phyloP scores from a whole-genome alignment of 2,888 invertebrate species.

The Osmoderma eremita region DNA sequence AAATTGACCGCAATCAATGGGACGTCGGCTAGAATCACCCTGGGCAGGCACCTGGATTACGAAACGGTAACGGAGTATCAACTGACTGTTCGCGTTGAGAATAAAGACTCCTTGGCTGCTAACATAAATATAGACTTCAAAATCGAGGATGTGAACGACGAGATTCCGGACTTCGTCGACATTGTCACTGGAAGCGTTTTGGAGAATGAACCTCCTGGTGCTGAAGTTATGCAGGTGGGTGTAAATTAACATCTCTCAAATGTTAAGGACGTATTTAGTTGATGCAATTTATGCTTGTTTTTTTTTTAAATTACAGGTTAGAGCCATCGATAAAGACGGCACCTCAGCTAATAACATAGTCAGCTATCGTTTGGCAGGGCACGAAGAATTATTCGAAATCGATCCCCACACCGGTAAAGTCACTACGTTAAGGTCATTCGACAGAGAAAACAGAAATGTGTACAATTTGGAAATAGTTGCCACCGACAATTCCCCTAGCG shows the following conservation, averaged over 20 bases:
- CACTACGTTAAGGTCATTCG: constrained; percentile 82
- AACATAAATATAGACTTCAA: constrained; percentile 82
- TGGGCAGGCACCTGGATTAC: constrained; percentile 82
- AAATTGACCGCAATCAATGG: constrained; percentile 71
- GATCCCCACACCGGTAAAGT: constrained; percentile 89
- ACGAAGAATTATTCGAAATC: constrained; percentile 81
- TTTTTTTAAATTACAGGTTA: constrained; percentile 52
- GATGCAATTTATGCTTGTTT: neutral
- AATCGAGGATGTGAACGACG: constrained; percentile 90
- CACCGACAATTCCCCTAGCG: constrained; percentile 89
- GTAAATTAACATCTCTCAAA: too few relatives aligned
- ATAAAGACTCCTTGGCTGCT: constrained; percentile 81
- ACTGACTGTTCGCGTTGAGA: constrained; percentile 83
- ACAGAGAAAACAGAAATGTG: constrained; percentile 84
- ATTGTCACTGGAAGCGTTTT: constrained; percentile 82
- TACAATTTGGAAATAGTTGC: constrained; percentile 93
- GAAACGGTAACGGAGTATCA: constrained; percentile 87
- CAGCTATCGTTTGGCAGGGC: constrained; percentile 77
- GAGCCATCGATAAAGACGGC: constrained; percentile 88
- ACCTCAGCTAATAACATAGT: constrained; percentile 86
- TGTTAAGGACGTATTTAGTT: neutral
- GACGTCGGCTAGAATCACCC: constrained; percentile 78
- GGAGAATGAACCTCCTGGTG: constrained; percentile 85
- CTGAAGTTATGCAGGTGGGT: constrained; percentile 83
- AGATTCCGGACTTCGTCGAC: constrained; percentile 87